Base-by-base conservation (phyloP, 2,888 invertebrate species). In the Microplitis manilae region DNA sequence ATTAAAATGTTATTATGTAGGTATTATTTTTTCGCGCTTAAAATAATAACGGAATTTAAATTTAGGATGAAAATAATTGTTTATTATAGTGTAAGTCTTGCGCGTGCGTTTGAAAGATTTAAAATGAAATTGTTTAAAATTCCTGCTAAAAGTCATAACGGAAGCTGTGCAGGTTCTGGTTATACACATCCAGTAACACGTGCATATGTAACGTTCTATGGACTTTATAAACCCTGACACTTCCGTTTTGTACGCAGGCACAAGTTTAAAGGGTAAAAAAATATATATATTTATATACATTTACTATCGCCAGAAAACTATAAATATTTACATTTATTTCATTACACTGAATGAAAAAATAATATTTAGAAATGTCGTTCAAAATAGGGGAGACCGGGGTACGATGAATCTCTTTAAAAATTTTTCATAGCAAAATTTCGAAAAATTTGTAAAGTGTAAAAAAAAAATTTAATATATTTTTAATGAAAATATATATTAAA, bases 171-270 rank as follows among this genome's bases (percentile, higher is more conserved):
- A 65, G 65, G 65, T 65, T 65, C 65, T 65, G 65, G 65, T 30
- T 65, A 30, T 65, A 62, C 20, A 62, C 62, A 62, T 62, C 8
- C 65, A 65, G 65, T 65, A 65, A 38, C 30, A 38, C 38, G 20
- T 50, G 38, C 20, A 20, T 65, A 38, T 69, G 70, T 77, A 69
- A 73, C 74, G 61, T 65, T 61, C 77, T 65, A 62, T 75, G 74
- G 77, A 61, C 60, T 77, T 70, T 77, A 77, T 77, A 74, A 77
- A 77, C 74, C 77, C 71, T 71, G 82, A 79, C 80, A 76, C 81
- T 81, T 82, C 82, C 82, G 82, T 79, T 81, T 79, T 71, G 71
- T 72, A 64, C 77, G 73, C 67, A 73, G 50, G 73, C 67, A 67
- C 73, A 73, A 65, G 30, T 59, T 38, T 75, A 68, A 68, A 40